These are phyloP conservation scores for Oxyura jamaicensis DNA, from an alignment of 2,113 vertebrate genomes.

Conservation along the genomic window DNA sequence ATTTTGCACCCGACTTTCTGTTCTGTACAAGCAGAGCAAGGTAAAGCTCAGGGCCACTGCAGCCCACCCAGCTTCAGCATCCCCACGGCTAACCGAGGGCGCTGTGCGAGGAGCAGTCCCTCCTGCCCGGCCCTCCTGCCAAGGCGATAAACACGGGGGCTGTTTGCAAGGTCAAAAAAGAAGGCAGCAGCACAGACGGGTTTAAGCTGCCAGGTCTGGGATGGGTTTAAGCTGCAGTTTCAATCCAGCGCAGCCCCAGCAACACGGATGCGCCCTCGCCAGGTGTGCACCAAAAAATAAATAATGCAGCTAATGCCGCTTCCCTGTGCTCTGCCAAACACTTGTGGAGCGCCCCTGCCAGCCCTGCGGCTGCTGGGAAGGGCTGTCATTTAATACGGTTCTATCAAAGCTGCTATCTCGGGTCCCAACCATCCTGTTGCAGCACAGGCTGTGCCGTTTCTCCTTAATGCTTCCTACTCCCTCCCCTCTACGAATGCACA, in stretches of 20 bases:
- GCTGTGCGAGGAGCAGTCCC: not conserved
- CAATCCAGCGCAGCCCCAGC: not conserved
- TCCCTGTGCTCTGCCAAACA: not conserved
- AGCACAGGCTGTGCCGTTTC: not conserved
- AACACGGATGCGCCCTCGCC: accelerated
- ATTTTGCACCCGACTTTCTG: not conserved
- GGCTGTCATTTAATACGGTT: not conserved
- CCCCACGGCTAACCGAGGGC: not conserved
- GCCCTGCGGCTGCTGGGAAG: not conserved
- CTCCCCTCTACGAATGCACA: not conserved
- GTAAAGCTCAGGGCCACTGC: not conserved
- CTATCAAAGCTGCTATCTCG: not conserved
- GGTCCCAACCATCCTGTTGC: not conserved
- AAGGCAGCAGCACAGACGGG: not conserved
- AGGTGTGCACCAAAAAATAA: not conserved
- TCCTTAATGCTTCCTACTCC: not conserved
- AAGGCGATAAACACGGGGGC: not conserved
- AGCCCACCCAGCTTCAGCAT: not conserved
- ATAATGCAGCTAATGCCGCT: not conserved
- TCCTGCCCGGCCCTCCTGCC: not conserved
- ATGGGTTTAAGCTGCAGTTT: not conserved
- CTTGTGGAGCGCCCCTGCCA: accelerated
- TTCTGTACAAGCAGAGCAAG: accelerated
- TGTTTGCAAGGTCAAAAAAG: not conserved
- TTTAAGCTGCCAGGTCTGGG: not conserved